Base-by-base conservation (phyloP, 2,888 invertebrate species). In the Coleophora flavipennella region DNA sequence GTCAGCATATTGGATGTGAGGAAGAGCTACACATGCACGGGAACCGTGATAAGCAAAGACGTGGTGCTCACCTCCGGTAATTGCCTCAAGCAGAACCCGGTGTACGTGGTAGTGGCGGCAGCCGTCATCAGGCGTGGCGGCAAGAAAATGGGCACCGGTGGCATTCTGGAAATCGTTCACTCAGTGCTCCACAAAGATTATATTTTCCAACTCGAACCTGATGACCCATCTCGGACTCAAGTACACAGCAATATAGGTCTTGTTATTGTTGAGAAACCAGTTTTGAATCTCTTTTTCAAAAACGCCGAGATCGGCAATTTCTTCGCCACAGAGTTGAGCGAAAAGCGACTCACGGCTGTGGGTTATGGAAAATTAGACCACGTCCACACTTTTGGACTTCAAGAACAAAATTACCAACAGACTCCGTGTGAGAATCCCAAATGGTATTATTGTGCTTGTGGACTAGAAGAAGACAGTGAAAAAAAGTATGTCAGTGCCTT, bases 371-470 rank as follows among this genome's bases (percentile, higher is more conserved):
- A 47, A 38, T 37, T 66, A 8, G 43, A 35, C 14, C 40, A 50
- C 2, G 39, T 53, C 8, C 40, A 53, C 8, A 33, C 44, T 13
- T 38, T 60, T 10, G 59, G 52, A 10, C 46, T 79, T 39, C 75
- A 75, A 44, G 46, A 53, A 34, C 69, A 71, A 45, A 39, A 33
- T 2, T 80, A 71, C 44, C 49, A 54, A 20, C 68, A 73, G 42
- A 53, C 54, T 2, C 57, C 71, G 1, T 80, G 80, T 47, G 44
- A 49, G 13, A 71, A 73, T 46, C 68, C 75, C 0, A 68, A 64
- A 44, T 78, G 76, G 76, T 69, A 68, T 45, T 74, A 78, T 44
- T 75, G 72, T 45, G 49, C 77, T 12, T 79, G 79, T 42, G 79
- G 77, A 25, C 48, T 57, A 13, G 72, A 78, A 51, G 48, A 56